These are phyloP conservation scores for Willowsia nigromaculata DNA, from an alignment of 2,888 invertebrate genomes.

Conservation along the genomic window DNA sequence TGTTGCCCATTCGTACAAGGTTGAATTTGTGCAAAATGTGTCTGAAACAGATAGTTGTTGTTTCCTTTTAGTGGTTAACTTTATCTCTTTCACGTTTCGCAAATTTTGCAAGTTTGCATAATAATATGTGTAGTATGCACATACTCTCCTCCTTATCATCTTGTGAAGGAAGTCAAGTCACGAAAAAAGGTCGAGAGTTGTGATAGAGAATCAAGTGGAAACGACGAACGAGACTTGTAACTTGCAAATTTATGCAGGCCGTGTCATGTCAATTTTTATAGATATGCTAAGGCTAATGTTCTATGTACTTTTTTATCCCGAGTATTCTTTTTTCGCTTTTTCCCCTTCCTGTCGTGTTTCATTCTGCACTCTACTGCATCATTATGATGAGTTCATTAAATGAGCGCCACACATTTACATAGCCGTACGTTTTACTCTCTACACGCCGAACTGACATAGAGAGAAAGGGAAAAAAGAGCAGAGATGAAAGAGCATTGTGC, in stretches of 20 bases:
- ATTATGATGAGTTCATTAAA: neutral
- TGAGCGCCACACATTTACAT: neutral
- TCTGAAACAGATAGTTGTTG: too few relatives aligned
- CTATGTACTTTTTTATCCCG: neutral
- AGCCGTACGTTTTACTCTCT: neutral
- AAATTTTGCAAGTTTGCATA: neutral
- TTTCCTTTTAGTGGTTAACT: too few relatives aligned
- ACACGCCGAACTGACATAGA: neutral
- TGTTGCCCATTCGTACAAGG: neutral
- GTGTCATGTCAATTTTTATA: conserved; percentile 41
- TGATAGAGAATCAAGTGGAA: neutral
- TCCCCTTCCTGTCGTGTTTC: neutral
- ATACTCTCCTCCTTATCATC: neutral
- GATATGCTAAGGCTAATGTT: neutral
- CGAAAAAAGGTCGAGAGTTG: neutral
- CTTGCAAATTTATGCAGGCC: conserved; percentile 22
- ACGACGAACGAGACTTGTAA: neutral
- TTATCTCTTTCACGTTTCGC: too few relatives aligned
- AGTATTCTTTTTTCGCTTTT: neutral
- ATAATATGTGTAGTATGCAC: neutral
- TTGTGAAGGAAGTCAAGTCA: neutral
- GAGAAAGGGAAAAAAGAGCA: neutral
- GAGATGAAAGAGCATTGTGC: neutral
- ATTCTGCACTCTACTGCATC: neutral
- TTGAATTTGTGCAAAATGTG: too few relatives aligned